Evolutionary conservation across 2,113 vertebrate genomes (phyloP).

Genomic region (Aepyceros melampus): DNA sequence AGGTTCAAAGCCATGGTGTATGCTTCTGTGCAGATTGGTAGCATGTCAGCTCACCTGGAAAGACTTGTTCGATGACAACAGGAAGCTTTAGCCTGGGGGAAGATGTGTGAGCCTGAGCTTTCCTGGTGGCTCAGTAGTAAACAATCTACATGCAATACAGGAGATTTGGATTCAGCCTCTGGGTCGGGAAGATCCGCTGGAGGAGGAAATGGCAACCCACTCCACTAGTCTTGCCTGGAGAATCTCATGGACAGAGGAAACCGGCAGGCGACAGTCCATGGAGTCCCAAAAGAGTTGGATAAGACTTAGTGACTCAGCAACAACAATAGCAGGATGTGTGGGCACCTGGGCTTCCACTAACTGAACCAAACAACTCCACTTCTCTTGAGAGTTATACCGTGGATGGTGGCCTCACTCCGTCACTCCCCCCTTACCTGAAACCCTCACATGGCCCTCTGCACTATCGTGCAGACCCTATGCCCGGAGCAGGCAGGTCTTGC

Average conservation of each 20-base stretch:
- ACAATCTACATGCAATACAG: neutral
- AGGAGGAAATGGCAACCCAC: neutral
- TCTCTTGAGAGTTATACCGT: neutral
- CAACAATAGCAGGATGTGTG: neutral
- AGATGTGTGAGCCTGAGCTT: neutral
- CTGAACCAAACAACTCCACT: neutral
- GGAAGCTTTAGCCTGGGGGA: neutral
- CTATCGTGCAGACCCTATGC: neutral
- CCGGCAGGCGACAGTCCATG: neutral
- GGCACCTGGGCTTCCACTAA: neutral
- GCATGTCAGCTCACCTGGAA: neutral
- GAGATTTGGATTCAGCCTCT: neutral
- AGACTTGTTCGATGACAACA: neutral
- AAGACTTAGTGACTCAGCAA: neutral
- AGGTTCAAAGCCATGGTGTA: fast-evolving
- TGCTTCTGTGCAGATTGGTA: fast-evolving
- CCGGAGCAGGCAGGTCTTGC: neutral
- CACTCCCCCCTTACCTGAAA: neutral
- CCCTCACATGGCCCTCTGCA: neutral
- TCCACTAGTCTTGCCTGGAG: neutral
- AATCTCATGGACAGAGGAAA: neutral
- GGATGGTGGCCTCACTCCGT: neutral
- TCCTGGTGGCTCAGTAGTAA: neutral
- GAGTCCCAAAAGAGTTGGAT: neutral
- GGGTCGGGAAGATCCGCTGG: neutral